Evolutionary conservation across 2,113 vertebrate genomes (phyloP).

Genomic region (Hucho hucho): DNA sequence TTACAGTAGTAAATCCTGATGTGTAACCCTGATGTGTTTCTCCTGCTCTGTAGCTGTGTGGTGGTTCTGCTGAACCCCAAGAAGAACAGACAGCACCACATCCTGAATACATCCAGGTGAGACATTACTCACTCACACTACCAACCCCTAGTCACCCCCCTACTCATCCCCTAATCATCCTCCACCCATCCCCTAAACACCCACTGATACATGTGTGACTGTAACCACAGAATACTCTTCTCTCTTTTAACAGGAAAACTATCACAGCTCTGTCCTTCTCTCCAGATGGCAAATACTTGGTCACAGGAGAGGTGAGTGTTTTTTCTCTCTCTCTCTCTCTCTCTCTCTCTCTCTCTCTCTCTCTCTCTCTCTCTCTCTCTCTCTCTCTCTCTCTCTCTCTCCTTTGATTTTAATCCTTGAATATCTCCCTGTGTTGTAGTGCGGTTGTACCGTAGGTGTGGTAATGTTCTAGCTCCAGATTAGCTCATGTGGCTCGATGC

Average conservation of each 20-base stretch:
- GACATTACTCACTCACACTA: conserved; percentile 14
- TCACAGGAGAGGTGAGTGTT: conserved; percentile 93
- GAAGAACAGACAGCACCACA: conserved; percentile 91
- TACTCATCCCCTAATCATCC: not conserved
- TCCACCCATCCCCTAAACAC: not conserved
- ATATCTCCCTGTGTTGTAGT: not conserved
- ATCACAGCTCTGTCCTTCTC: conserved; percentile 95
- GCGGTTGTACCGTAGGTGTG: not conserved
- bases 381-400: not conserved
- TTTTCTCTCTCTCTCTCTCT: not conserved
- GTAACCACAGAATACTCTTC: not conserved
- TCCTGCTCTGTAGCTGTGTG: conserved; percentile 79
- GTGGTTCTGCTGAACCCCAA: conserved; percentile 92
- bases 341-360: not conserved
- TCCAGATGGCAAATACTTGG: conserved; percentile 92
- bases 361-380: not conserved
- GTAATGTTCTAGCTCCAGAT: not conserved
- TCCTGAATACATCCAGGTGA: conserved; percentile 93
- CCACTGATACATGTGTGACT: not conserved
- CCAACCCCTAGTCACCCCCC: not conserved
- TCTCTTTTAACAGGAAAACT: conserved; percentile 81
- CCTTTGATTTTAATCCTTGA: not conserved
- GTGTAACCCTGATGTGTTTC: not conserved
- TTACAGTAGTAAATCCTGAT: not conserved
- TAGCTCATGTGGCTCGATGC: not conserved